Evolutionary conservation across 2,888 invertebrate genomes (phyloP).

Genomic region (Heliconius charithonia): DNA sequence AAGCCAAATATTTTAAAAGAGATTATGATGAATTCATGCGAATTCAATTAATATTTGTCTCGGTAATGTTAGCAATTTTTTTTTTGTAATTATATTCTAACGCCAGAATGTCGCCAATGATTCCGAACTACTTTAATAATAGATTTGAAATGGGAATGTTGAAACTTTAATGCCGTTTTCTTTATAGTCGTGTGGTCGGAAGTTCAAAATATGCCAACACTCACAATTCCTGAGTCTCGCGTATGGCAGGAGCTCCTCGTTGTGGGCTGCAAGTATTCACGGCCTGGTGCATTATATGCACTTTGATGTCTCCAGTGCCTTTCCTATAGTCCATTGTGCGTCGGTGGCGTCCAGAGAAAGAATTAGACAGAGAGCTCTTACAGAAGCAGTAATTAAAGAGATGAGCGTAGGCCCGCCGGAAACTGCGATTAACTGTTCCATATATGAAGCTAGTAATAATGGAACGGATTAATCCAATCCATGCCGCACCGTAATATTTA

Average conservation of each 20-base stretch:
- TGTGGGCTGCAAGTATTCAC: slow-evolving; percentile 71
- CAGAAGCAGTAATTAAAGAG: slow-evolving; percentile 92
- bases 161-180: not conserved
- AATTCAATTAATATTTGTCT: not conserved
- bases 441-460: slow-evolving; percentile 86
- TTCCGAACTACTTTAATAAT: not conserved
- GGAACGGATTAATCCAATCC: slow-evolving; percentile 88
- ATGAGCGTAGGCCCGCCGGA: slow-evolving; percentile 88
- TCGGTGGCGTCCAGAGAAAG: slow-evolving; percentile 85
- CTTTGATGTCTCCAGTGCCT: slow-evolving; percentile 86
- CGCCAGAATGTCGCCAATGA: not conserved
- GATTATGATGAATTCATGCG: too few relatives aligned
- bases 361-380: slow-evolving; percentile 86
- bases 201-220: not conserved
- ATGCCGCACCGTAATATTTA: slow-evolving; percentile 86
- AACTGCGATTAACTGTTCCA: slow-evolving; percentile 86
- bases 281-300: slow-evolving; percentile 86
- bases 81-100: not conserved
- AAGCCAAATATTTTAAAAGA: not conserved
- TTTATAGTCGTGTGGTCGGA: not conserved
- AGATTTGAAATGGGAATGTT: not conserved
- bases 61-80: not conserved
- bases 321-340: slow-evolving; percentile 63
- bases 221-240: slow-evolving; percentile 54
- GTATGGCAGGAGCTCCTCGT: slow-evolving; percentile 54